phyloP scores from a whole-genome alignment of 2,797 vertebrate genomes.

The Acanthis flammea region DNA sequence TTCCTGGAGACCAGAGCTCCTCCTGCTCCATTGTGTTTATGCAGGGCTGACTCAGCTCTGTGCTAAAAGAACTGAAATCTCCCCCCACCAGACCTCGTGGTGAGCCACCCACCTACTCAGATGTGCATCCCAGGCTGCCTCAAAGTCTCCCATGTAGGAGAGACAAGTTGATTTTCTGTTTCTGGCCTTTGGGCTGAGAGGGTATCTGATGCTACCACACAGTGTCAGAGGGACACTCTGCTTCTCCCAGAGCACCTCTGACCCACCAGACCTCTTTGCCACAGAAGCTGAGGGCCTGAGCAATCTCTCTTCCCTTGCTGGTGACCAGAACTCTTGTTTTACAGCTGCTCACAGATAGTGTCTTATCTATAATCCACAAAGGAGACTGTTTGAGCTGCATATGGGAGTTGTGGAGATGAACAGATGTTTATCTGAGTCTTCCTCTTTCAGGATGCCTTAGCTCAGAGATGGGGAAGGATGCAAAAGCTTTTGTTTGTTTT shows the following conservation, averaged over 20 bases:
- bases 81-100: background rate
- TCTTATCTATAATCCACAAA: constrained; percentile 1
- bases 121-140: background rate
- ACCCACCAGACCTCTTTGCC: background rate
- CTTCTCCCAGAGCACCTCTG: background rate
- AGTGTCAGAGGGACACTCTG: background rate
- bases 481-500: background rate
- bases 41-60: background rate
- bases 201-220: background rate
- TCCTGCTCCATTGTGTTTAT: background rate
- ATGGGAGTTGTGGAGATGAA: background rate
- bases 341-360: background rate
- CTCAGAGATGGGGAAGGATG: background rate
- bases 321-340: background rate
- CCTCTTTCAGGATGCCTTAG: constrained; percentile 5
- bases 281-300: background rate
- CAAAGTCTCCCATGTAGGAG: background rate
- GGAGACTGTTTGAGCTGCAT: background rate
- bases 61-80: background rate
- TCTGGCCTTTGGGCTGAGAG: background rate
- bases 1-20: background rate
- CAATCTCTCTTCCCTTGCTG: background rate
- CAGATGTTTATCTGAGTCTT: background rate
- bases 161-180: background rate
- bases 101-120: background rate